Conservation (phyloP, 30 jellyfish, hydroid and myxozoan species). For the Aurelia aurita region DNA sequence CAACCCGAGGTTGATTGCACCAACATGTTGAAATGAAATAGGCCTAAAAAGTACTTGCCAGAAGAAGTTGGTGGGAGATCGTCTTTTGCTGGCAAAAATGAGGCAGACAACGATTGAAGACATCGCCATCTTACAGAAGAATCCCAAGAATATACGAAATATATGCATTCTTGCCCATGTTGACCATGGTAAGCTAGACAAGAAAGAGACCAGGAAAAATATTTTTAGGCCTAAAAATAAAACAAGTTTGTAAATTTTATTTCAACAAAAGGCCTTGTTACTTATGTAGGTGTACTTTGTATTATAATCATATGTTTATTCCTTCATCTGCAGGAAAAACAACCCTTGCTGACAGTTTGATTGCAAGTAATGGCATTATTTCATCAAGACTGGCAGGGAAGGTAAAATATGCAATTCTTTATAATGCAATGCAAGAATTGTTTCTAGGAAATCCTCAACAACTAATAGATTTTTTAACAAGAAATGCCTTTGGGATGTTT, state of each 20-base stretch:
- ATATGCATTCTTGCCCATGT: slow-evolving; percentile 99
- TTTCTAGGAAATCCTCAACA: no score
- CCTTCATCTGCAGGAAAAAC: slow-evolving; percentile 82
- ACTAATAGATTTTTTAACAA: no score
- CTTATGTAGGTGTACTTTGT: no score
- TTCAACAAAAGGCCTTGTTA: no score
- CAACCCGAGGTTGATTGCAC: slow-evolving; percentile 24
- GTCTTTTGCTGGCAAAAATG: slow-evolving; percentile 32
- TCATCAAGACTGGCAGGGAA: slow-evolving; percentile 97
- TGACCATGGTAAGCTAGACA: slow-evolving; percentile 91
- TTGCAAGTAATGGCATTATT: slow-evolving; percentile 98
- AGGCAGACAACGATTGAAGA: slow-evolving; percentile 71
- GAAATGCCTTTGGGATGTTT: no score
- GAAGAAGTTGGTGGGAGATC: not conserved
- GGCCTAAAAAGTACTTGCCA: not conserved
- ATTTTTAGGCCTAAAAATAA: no score
- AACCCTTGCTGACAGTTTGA: slow-evolving; percentile 95
- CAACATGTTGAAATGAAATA: slow-evolving; percentile 14
- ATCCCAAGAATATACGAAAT: slow-evolving; percentile 85
- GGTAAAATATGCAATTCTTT: no score
- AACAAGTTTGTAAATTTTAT: no score
- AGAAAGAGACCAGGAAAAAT: no score
- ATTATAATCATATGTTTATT: no score
- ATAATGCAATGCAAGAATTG: no score
- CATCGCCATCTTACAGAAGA: slow-evolving; percentile 74